Conservation (phyloP, 2,113 vertebrate genomes). For the Corynorhinus townsendii region DNA sequence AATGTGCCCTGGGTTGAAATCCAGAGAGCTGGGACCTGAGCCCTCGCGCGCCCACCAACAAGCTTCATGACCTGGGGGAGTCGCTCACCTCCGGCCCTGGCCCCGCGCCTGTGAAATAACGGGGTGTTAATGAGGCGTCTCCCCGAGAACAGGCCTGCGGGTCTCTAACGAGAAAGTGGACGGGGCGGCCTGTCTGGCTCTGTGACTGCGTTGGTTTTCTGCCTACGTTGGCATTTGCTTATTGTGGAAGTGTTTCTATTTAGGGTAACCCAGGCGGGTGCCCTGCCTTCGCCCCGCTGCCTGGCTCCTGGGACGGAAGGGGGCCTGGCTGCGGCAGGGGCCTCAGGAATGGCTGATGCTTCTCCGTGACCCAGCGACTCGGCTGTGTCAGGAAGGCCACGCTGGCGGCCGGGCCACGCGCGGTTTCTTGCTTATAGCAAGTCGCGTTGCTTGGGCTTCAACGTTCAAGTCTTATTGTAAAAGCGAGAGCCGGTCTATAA, state of each 20-base stretch:
- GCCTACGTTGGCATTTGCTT: neutral
- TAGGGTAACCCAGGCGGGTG: neutral
- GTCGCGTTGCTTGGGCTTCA: neutral
- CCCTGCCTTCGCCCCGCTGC: neutral
- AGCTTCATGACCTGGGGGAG: neutral
- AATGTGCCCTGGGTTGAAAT: neutral
- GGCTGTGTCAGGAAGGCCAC: neutral
- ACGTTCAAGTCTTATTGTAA: neutral
- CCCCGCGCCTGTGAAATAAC: neutral
- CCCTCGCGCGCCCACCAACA: neutral
- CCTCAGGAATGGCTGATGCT: neutral
- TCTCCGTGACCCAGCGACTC: neutral
- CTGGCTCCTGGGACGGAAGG: neutral
- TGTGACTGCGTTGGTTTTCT: neutral
- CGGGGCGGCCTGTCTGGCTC: too few relatives aligned
- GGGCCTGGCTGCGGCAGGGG: neutral
- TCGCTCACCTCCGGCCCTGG: neutral
- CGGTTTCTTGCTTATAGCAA: neutral
- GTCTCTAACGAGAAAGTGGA: neutral
- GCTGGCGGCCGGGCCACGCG: neutral
- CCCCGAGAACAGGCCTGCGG: neutral
- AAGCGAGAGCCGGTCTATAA: neutral
- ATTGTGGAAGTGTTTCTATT: neutral
- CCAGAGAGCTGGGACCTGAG: neutral
- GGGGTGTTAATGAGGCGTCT: neutral